Evolutionary conservation across 2,797 vertebrate genomes (phyloP), one percentile per base, ranked within the genome.

Genomic region (Apogon talboti): DNA sequence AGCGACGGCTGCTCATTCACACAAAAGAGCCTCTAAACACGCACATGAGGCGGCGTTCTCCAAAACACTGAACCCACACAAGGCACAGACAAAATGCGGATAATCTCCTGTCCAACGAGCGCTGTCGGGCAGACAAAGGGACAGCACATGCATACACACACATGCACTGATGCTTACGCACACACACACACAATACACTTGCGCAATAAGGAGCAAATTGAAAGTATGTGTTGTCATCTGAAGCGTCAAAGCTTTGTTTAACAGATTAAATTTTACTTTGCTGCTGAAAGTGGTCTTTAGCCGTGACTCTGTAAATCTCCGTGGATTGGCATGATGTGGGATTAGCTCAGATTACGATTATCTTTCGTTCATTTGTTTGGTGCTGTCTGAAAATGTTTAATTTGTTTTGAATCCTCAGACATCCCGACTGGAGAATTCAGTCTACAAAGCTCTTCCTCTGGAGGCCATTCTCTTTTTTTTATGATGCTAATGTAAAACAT

Each of bases 261-360:
- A 30, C 38, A 65, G 75, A 87, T 86, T 68, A 74, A 63, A 74
- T 74, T 62, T 48, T 15, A 52, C 58, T 52, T 46, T 30, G 7
- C 54, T 35, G 60, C 77, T 76, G 65, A 64, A 88, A 85, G 70
- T 71, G 66, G 74, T 81, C 73, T 80, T 73, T 75, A 79, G 74
- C 69, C 42, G 43, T 38, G 79, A 77, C 76, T 79, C 71, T 68
- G 63, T 76, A 86, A 83, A 74, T 83, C 86, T 76, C 77, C 56
- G 59, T 55, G 79, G 82, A 87, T 80, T 79, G 80, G 50, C 58
- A 65, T 45, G n/a, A 50, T 21, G 76, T 11, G 14, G 84, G 89
- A 89, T 89, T 82, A 89, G 74, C 77, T 79, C 24, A 68, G 70
- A 87, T 85, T 72, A 82, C 61, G 65, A 83, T 87, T 55, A 85